Evolutionary conservation across 1,140 invertebrate genomes (phyloP), one percentile per base, ranked within the genome.

Genomic region (Apis cerana): DNA sequence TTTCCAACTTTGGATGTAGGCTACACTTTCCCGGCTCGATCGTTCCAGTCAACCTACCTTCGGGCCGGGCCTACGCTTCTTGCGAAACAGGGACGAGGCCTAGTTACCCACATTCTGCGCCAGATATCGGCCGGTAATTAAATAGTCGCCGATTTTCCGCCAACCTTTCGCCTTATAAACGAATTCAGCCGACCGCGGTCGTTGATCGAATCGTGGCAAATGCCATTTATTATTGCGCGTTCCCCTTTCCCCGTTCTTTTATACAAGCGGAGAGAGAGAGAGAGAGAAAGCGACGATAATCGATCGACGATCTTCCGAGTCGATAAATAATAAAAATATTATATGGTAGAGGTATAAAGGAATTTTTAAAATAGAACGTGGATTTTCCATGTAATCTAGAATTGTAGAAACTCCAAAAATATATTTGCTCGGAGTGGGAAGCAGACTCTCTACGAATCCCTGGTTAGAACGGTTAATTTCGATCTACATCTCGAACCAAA

Each of bases 11-110:
- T 70, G 82, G 84, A 87, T 85, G 75, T 85, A 80, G 79, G 85
- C 78, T 87, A 88, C 86, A 89, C 89, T 89, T 91, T 91, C 88
- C 86, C 86, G 84, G 75, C 77, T 62, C 71, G 72, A 83, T 75
- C 75, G 76, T 88, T 86, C 81, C 80, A 88, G 84, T 86, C 85
- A 83, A 90, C 83, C 85, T 85, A 89, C 84, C 80, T 43, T 80
- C 83, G 68, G 68, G 56, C 59, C 74, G 79, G 62, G 76, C 86
- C 86, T 88, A 86, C 86, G 80, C 87, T 84, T 78, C 67, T 90
- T 88, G 83, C 83, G 84, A 89, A 91, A 91, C 75, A 91, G 87
- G 89, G 86, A 87, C 88, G 83, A 90, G 89, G 84, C 87, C 91
- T 71, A 85, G 80, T 91, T 91, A 91, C 90, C 90, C 84, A 91